Percentiles rank a stretch among this genome's conserved stretches.
phyloP scores from a whole-genome alignment of 2,113 vertebrate species.

The Ondatra zibethicus region DNA sequence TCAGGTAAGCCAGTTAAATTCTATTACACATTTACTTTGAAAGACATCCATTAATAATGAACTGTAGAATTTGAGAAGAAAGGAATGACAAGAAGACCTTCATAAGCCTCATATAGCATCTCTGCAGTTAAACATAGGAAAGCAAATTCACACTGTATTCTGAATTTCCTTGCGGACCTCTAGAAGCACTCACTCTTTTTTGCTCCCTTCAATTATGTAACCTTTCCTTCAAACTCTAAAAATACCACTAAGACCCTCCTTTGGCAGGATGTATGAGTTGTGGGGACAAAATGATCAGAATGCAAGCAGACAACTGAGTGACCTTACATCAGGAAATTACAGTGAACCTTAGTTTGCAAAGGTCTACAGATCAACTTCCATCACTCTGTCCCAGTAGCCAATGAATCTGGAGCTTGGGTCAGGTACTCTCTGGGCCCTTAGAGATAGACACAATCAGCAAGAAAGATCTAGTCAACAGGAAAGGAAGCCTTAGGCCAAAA shows the following conservation, averaged over 20 bases:
- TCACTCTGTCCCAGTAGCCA: background rate
- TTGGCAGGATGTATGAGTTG: background rate
- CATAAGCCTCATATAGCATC: too few relatives aligned
- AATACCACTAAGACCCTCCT: too few relatives aligned
- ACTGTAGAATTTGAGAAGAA: too few relatives aligned
- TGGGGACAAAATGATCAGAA: background rate
- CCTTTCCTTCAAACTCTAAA: background rate
- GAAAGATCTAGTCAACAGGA: background rate
- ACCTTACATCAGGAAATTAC: background rate
- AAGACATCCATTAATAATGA: too few relatives aligned
- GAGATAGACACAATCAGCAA: background rate
- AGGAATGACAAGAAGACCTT: too few relatives aligned
- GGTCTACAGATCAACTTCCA: background rate
- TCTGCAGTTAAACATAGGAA: too few relatives aligned
- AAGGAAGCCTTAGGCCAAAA: background rate
- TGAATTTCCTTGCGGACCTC: too few relatives aligned
- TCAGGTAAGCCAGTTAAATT: too few relatives aligned
- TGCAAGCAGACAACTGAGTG: too few relatives aligned
- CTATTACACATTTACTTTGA: too few relatives aligned
- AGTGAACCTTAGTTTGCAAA: background rate
- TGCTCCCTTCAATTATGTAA: background rate
- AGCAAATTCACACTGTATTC: too few relatives aligned
- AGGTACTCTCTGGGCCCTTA: background rate
- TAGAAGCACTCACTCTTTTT: background rate
- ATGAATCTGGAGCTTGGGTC: background rate